Base-by-base conservation (phyloP, 2,797 vertebrate species). In the Acanthurus leucopareius region DNA sequence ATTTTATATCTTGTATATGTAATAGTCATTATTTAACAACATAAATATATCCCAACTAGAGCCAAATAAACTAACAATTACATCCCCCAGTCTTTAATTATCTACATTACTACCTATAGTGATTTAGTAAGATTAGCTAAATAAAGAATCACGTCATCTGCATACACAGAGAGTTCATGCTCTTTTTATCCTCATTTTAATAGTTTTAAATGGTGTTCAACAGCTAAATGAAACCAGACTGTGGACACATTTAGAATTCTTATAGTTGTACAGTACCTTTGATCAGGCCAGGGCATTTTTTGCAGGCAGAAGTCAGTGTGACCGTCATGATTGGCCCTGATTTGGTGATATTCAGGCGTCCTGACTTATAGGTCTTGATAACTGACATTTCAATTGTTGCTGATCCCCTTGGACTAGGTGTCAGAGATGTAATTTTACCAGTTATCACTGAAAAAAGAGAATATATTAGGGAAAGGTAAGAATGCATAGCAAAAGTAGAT, bases 291-390 rank as follows among this genome's bases (percentile, higher is more conserved):
- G 95, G 95, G 56, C 95, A 96, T 75, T 78, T 93, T 80, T 91
- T 92, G 86, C 95, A 96, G 52, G 85, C 81, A 25, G 91, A 92
- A 28, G 51, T 86, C 56, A 96, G 73, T 1, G 47, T 91, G 78
- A 94, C 82, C 0, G 91, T 71, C 64, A 63, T 84, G n/a, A 60
- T 6, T 0, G 93, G 94, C 59, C 94, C 95, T 69, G 88, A 86
- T 74, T 87, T 93, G 60, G 40, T 69, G 66, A 94, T 61, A 7
- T 90, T 91, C 64, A 96, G 92, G 15, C 71, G 59, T 38, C 94
- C 95, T 2, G 82, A 5, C 84, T 96, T 96, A 44, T 92, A 95
- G 38, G 84, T 70, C 81, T 93, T 95, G 56, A 95, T 95, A 45
- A 96, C 0, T 25, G 77, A 86, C 75, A 96, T 85, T 5, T 93